Conservation (phyloP, 2,113 vertebrate species). For the Pagrus major region DNA sequence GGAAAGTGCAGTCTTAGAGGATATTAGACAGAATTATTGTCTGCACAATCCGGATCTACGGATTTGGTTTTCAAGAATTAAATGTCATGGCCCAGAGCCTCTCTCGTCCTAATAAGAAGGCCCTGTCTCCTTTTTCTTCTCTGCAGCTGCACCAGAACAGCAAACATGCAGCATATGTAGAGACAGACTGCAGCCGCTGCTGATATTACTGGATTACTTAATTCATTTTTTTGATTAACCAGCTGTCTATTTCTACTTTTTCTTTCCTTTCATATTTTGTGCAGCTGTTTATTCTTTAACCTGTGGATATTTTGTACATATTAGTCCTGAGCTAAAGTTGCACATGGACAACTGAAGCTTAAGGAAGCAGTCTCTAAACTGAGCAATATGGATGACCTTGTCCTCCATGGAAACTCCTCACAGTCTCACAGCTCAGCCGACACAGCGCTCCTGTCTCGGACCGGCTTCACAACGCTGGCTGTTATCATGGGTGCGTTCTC, state of each 20-base stretch:
- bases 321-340: background rate
- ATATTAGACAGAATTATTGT: constrained; percentile 74
- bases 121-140: constrained; percentile 7
- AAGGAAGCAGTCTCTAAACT: constrained; percentile 5
- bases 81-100: constrained; percentile 51
- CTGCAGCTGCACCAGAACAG: background rate
- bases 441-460: constrained; percentile 68
- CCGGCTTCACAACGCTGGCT: constrained; percentile 76
- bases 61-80: constrained; percentile 75
- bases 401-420: constrained; percentile 51
- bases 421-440: constrained; percentile 7
- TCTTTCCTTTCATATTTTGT: background rate
- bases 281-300: background rate
- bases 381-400: constrained; percentile 38
- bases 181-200: background rate
- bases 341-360: background rate
- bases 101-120: constrained; percentile 61
- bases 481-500: constrained; percentile 80
- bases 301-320: constrained; percentile 3
- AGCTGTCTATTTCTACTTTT: background rate
- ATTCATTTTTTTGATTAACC: background rate
- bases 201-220: background rate
- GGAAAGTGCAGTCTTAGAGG: constrained; percentile 78
- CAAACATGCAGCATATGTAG: constrained; percentile 8
- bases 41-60: constrained; percentile 75